phyloP scores from a whole-genome alignment of 2,113 vertebrate species.

The Cnemophilus loriae region DNA sequence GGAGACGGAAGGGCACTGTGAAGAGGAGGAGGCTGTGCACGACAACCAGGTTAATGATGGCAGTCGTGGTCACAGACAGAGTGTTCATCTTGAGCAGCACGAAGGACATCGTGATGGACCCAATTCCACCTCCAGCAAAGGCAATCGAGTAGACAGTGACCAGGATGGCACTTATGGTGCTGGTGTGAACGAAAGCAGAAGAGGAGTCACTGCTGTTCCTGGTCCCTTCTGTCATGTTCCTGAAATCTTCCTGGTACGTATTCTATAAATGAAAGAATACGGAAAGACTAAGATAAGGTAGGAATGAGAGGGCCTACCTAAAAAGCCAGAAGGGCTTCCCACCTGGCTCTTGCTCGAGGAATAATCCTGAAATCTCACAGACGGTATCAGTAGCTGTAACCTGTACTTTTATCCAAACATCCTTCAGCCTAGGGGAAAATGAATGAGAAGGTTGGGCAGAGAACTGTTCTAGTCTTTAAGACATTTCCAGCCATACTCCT shows the following conservation, averaged over 20 bases:
- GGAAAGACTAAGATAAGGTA: neutral
- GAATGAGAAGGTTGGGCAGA: neutral
- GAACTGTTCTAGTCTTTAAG: neutral
- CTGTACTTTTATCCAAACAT: neutral
- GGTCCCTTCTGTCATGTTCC: neutral
- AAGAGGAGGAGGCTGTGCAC: slow-evolving; percentile 83
- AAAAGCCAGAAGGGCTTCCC: neutral
- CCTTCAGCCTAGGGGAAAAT: neutral
- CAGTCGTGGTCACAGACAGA: slow-evolving; percentile 80
- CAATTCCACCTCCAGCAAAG: slow-evolving; percentile 73
- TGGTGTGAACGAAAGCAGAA: neutral
- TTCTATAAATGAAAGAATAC: neutral
- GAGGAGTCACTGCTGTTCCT: neutral
- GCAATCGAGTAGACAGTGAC: slow-evolving; percentile 71
- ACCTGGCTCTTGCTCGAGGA: neutral
- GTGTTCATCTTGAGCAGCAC: slow-evolving; percentile 78
- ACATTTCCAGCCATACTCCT: neutral
- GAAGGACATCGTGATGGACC: slow-evolving; percentile 72
- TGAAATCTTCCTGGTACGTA: neutral
- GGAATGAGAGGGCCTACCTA: neutral
- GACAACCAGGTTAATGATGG: slow-evolving; percentile 84
- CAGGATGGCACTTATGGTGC: slow-evolving; percentile 11
- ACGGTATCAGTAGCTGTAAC: neutral
- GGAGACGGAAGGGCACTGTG: slow-evolving; percentile 86
- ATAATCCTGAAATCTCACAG: neutral